These are phyloP conservation scores for Euura saliciscinereae DNA, from an alignment of 1,140 invertebrate genomes.

Conservation along the genomic window DNA sequence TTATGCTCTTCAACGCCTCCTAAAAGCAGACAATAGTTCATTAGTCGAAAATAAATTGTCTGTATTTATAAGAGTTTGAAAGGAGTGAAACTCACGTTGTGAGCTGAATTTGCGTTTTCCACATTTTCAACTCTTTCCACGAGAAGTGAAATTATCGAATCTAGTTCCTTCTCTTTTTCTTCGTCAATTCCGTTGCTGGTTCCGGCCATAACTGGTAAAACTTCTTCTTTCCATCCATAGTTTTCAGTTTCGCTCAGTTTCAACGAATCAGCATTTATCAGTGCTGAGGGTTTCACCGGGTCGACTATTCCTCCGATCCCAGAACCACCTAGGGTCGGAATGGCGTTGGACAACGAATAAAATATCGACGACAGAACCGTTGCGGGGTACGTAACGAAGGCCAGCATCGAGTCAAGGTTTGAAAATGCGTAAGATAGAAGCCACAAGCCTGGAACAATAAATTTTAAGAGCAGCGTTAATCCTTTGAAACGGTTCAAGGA, in stretches of 20 bases:
- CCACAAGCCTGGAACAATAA: not conserved
- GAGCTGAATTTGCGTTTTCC: slow-evolving; percentile 32
- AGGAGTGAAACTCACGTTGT: slow-evolving; percentile 37
- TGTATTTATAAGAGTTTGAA: slow-evolving; percentile 12
- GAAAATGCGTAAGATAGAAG: not conserved
- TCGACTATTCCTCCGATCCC: not conserved
- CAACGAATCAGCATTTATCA: slow-evolving; percentile 3
- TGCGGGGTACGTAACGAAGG: not conserved
- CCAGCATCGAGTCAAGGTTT: not conserved
- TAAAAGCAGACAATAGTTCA: slow-evolving; percentile 21
- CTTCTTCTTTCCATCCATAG: not conserved
- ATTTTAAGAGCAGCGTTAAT: not conserved
- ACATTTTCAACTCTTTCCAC: slow-evolving; percentile 21
- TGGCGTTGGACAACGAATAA: not conserved
- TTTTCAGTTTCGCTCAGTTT: not conserved
- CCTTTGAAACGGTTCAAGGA: not conserved
- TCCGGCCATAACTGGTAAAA: not conserved
- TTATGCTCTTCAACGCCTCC: slow-evolving; percentile 37
- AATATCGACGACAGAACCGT: not conserved
- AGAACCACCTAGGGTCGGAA: not conserved
- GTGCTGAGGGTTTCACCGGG: not conserved
- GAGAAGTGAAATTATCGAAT: not conserved
- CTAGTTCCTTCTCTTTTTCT: not conserved
- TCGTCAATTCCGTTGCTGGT: not conserved
- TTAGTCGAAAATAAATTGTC: slow-evolving; percentile 11